Percentiles rank a stretch among this genome's conserved stretches.
phyloP scores from a whole-genome alignment of 35 echinoderm and acorn worm genomes.

The Stichopus chloronotus region DNA sequence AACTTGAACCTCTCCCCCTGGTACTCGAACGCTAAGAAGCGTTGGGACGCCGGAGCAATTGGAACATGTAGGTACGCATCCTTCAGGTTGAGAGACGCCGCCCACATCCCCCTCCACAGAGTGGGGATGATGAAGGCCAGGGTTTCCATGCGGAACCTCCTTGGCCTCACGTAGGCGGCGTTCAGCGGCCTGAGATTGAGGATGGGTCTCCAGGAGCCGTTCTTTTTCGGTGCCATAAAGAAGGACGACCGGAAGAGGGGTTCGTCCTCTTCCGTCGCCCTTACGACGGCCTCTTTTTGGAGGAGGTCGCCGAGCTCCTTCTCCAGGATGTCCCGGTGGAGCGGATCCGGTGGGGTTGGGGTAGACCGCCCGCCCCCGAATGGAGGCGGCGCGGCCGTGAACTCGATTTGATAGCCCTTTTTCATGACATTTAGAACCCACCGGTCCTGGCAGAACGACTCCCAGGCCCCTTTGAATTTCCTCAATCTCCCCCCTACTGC shows the following conservation, averaged over 20 bases:
- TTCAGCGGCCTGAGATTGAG: conserved; percentile 42
- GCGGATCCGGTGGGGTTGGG: too few species aligned
- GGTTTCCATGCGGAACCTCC: conserved; percentile 17
- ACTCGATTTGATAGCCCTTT: too few species aligned
- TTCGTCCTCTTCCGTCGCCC: background rate
- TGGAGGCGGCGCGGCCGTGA: too few species aligned
- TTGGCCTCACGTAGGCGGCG: background rate
- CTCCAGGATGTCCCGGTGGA: background rate
- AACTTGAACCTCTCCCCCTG: background rate
- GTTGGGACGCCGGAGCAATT: background rate
- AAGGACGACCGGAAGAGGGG: conserved; percentile 16
- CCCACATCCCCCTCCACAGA: background rate
- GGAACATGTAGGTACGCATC: conserved; percentile 17
- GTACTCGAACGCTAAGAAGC: conserved; percentile 15
- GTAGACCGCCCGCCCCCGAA: too few species aligned
- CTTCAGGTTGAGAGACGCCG: background rate
- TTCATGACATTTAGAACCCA: too few species aligned
- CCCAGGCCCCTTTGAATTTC: too few species aligned
- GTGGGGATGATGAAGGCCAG: background rate
- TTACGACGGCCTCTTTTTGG: background rate
- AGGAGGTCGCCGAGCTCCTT: background rate
- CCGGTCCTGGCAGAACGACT: too few species aligned
- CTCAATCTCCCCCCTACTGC: too few species aligned
- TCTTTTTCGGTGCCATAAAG: conserved; percentile 25
- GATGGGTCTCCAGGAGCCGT: conserved; percentile 24